phyloP scores from a whole-genome alignment of 2,113 vertebrate species.

The Poeciliopsis prolifica region DNA sequence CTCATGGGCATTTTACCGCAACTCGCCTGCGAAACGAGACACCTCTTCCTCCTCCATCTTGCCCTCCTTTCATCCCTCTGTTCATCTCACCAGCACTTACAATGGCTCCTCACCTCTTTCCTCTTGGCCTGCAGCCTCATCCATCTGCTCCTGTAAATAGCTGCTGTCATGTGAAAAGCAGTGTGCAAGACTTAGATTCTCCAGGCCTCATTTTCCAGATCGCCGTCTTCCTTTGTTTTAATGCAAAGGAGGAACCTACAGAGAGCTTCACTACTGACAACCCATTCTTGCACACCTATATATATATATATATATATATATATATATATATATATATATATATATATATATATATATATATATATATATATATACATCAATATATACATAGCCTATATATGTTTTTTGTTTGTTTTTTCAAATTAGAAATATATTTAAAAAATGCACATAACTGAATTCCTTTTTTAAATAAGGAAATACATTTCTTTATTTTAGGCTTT shows the following conservation, averaged over 20 bases:
- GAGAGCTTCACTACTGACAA: neutral
- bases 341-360: too few species aligned
- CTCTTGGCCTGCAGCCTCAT: conserved; percentile 40
- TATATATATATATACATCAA: too few species aligned
- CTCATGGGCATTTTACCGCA: conserved; percentile 34
- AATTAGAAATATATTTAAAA: too few species aligned
- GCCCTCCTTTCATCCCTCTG: conserved; percentile 37
- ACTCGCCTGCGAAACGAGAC: conserved; percentile 32
- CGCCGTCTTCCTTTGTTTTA: neutral
- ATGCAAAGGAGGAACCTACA: neutral
- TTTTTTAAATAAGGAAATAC: too few species aligned
- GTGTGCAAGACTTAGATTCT: conserved; percentile 17
- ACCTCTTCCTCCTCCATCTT: conserved; percentile 45
- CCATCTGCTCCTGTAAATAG: conserved; percentile 43
- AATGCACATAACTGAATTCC: too few species aligned
- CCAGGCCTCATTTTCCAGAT: neutral
- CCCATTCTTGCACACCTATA: neutral
- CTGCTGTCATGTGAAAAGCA: conserved; percentile 32
- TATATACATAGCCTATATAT: too few species aligned
- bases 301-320: too few species aligned
- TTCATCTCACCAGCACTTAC: conserved; percentile 36
- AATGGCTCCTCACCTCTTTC: conserved; percentile 38
- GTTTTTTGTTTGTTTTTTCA: too few species aligned
- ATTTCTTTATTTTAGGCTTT: too few species aligned
- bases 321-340: too few species aligned